These are phyloP conservation scores for Recurvirostra avosetta DNA, from an alignment of 2,113 vertebrate genomes.

Conservation along the genomic window DNA sequence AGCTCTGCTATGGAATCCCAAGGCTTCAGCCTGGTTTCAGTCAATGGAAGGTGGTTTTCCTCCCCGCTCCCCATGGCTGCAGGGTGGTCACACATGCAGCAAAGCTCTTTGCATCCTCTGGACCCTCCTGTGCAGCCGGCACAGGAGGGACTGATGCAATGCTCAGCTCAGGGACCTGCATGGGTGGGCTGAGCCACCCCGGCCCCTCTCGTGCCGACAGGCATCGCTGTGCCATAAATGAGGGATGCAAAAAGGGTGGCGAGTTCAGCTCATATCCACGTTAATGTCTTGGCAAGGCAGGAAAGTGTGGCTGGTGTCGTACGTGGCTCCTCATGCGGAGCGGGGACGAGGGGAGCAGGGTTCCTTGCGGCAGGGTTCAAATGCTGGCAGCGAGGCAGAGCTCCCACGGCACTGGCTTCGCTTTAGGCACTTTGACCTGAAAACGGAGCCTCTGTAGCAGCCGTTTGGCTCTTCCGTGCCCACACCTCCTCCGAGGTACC, in stretches of 20 bases:
- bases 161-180: not conserved
- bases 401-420: fast-evolving
- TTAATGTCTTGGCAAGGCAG: fast-evolving
- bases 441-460: fast-evolving
- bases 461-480: fast-evolving
- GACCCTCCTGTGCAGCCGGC: not conserved
- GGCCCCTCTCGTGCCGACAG: fast-evolving
- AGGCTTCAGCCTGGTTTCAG: not conserved
- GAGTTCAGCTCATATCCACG: fast-evolving
- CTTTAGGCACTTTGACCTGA: not conserved
- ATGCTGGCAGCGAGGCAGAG: fast-evolving
- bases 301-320: fast-evolving
- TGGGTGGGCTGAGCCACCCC: fast-evolving
- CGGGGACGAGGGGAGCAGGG: fast-evolving
- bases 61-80: not conserved
- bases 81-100: fast-evolving
- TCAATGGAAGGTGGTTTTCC: fast-evolving
- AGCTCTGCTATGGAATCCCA: not conserved
- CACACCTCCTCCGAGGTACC: fast-evolving
- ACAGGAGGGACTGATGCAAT: not conserved
- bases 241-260: fast-evolving
- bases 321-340: fast-evolving
- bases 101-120: not conserved
- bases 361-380: fast-evolving
- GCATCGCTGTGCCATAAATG: fast-evolving